Evolutionary conservation across 2,797 vertebrate species (phyloP), one percentile per base, ranked within the genome.

Genomic region (Setipinna tenuifilis): DNA sequence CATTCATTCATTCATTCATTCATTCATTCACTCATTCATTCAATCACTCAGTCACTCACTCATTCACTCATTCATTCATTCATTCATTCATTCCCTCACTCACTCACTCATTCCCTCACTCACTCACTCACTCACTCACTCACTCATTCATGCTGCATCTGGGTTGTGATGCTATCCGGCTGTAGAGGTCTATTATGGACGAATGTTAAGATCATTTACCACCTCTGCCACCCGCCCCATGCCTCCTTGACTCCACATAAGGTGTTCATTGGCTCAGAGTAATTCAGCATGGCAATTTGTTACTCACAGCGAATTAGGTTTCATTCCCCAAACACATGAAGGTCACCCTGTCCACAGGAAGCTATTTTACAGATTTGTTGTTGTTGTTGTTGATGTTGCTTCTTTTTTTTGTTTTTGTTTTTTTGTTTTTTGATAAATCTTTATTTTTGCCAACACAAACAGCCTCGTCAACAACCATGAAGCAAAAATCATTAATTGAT

Each of bases 401-500:
- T n/a, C n/a, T n/a, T n/a, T n/a, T n/a, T n/a, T n/a, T n/a, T n/a
- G n/a, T n/a, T n/a, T n/a, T n/a, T n/a, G n/a, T n/a, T 68, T 41
- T 25, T 23, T 68, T 41, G 35, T 44, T 31, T 75, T 78, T 78
- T 41, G 35, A 35, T 78, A 78, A 78, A 78, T 35, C 71, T 78
- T 78, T 78, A 78, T 78, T 78, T 78, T 78, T 78, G 31, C 96
- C 94, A 92, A 93, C 93, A 94, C 95, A 95, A 95, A 94, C 94
- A 93, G 82, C 23, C n/a, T 28, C 89, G 91, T 92, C 88, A 90
- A 87, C 86, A 84, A 91, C 93, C 93, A 89, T 94, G 93, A 95
- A 95, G 93, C 93, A 93, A 91, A 93, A 95, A 92, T 90, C 93
- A 94, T 95, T 97, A 96, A 97, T 97, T 97, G 97, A 96, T 96